Evolutionary conservation across 2,797 vertebrate genomes (phyloP), one percentile per base, ranked within the genome.

Genomic region (Rhadinocentrus ornatus): DNA sequence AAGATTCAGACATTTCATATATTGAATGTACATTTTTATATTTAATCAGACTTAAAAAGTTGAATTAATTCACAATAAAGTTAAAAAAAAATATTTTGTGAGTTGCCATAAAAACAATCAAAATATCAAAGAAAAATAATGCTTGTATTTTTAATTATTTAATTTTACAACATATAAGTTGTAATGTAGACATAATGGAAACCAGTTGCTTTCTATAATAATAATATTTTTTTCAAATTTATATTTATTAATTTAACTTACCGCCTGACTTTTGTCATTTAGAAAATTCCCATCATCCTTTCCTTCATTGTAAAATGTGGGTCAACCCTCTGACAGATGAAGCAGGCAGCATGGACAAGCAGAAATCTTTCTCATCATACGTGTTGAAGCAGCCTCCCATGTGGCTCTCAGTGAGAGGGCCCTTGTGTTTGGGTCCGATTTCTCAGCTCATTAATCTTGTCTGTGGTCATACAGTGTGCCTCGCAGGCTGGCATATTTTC

Each of bases 361-460:
- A 77, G 75, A 84, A 85, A 83, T 66, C 80, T 66, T 82, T 79
- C 82, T 69, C 37, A 69, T 84, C 80, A 60, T 66, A 69, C 34
- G 31, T 90, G 82, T 80, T 81, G 73, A 73, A 85, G 83, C 81
- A 84, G 63, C 77, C 68, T 86, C 84, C 69, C 81, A 62, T 88
- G 82, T 46, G 80, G 66, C 48, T 70, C 46, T n/a, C 62, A 1
- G 64, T 44, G 71, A 87, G 74, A 77, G 77, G 73, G 57, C 80
- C 34, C 59, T 39, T 39, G 69, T 89, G 83, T 90, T 91, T 89
- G 85, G 83, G 82, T 89, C 78, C 83, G 70, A 89, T 88, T 91
- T 86, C 83, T 87, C 82, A 85, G 84, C 87, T 86, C 88, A 86
- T 93, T 91, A 83, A 90, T 92, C 90, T 89, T 91, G 35, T 72